Evolutionary conservation across 1,140 invertebrate genomes (phyloP), one percentile per base, ranked within the genome.

Genomic region (Charaxes varanes): DNA sequence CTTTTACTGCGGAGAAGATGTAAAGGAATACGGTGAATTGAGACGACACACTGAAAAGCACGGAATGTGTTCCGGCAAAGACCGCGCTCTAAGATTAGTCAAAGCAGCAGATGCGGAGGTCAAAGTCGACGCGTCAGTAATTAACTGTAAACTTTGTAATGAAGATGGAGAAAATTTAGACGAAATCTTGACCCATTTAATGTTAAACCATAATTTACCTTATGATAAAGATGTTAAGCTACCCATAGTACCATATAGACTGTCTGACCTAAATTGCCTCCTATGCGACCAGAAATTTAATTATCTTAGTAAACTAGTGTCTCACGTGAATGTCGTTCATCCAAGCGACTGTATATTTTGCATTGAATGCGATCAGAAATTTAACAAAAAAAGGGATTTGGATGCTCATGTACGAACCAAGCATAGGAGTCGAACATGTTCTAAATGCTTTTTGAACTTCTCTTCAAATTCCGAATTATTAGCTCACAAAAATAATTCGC

Each of bases 361-460:
- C 33, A 38, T 62, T 32, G 54, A 76, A 22, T 79, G 74, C 33
- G 62, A 63, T 0, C 31, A 49, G 1, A 56, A 30, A 6, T 76
- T 70, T 12, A 79, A 72, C 32, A 79, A 70, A 32, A 70, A 70
- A 14, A 49, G 65, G 7, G 62, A 69, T 48, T 44, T 76, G 15
- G 50, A 45, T 2, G 19, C 54, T 2, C 72, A 79, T 41, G 34
- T 66, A 6, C 46, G 65, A 3, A 52, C 59, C 12, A 58, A 64
- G 18, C 74, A 79, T 8, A 47, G 49, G 3, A 17, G 41, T 24
- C 62, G 56, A 2, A 33, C 47, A 0, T 77, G 72, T 19, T 43
- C 59, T 3, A 57, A 62, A 19, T 77, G 72, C 27, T 13, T 49
- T 18, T 0, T 32, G 40, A 13, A 40, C 28, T 13, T 77, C 60